Evolutionary conservation across 2,113 vertebrate species (phyloP).

Genomic region (Psittacus erithacus): DNA sequence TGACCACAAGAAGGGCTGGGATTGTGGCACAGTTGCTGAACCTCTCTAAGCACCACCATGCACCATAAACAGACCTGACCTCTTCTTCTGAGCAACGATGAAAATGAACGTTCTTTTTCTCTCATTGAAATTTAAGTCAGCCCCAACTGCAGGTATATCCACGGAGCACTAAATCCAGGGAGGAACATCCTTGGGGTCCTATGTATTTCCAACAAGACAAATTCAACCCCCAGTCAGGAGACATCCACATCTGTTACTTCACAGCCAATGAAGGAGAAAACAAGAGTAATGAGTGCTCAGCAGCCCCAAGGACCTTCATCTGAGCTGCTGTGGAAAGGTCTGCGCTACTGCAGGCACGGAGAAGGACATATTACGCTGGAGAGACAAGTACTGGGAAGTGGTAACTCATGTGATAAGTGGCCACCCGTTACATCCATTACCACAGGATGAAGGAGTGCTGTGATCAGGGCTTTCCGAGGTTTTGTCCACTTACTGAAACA

Average conservation of each 20-base stretch:
- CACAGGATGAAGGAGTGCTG: not conserved
- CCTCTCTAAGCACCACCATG: not conserved
- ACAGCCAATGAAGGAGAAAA: slow-evolving; percentile 4
- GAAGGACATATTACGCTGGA: not conserved
- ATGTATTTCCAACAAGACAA: not conserved
- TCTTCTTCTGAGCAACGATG: not conserved
- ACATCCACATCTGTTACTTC: not conserved
- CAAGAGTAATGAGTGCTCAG: not conserved
- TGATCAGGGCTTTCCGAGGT: not conserved
- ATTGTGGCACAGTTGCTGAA: not conserved
- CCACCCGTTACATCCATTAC: accelerated
- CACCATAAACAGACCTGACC: not conserved
- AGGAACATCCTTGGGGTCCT: not conserved
- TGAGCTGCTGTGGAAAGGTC: not conserved
- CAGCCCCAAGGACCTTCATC: not conserved
- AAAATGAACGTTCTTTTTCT: not conserved
- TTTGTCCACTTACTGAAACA: not conserved
- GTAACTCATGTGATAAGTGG: not conserved
- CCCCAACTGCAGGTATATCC: not conserved
- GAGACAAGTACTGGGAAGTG: not conserved
- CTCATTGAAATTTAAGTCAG: not conserved
- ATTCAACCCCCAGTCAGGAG: not conserved
- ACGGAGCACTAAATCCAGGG: not conserved
- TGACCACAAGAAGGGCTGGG: not conserved
- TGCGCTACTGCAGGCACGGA: not conserved